Conservation (phyloP, 2,113 vertebrate genomes). For the Erinaceus europaeus region DNA sequence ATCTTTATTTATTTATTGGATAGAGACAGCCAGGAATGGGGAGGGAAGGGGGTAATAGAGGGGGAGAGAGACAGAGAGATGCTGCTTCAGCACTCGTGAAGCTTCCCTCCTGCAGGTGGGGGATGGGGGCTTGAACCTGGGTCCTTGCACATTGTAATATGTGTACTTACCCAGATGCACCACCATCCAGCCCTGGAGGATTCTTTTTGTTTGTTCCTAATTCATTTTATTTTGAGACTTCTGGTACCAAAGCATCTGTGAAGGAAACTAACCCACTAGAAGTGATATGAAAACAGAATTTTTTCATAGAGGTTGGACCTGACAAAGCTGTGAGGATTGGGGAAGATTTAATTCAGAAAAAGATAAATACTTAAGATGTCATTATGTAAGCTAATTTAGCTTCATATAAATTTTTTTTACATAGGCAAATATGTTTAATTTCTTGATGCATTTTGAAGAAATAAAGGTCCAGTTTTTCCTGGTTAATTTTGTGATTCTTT, state of each 20-base stretch:
- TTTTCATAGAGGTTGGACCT: not conserved
- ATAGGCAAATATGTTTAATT: not conserved
- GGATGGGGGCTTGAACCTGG: too few species aligned
- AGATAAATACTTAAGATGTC: not conserved
- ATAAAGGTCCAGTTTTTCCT: not conserved
- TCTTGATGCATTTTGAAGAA: not conserved
- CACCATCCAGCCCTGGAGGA: too few species aligned
- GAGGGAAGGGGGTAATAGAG: too few species aligned
- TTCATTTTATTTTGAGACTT: too few species aligned
- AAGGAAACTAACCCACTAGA: not conserved
- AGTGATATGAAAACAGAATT: not conserved
- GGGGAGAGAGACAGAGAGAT: too few species aligned
- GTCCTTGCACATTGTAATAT: too few species aligned
- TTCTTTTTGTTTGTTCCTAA: too few species aligned
- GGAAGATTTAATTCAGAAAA: not conserved
- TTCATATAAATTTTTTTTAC: too few species aligned
- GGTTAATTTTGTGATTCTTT: conserved; percentile 14
- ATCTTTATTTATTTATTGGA: conserved; percentile 10
- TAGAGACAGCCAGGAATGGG: too few species aligned
- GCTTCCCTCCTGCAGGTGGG: too few species aligned
- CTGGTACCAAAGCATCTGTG: not conserved
- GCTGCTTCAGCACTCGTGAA: too few species aligned
- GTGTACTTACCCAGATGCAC: too few species aligned
- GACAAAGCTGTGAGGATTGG: not conserved
- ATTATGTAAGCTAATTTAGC: not conserved